Conservation (phyloP, 1,140 invertebrate genomes). For the Drosophila baimaii region DNA sequence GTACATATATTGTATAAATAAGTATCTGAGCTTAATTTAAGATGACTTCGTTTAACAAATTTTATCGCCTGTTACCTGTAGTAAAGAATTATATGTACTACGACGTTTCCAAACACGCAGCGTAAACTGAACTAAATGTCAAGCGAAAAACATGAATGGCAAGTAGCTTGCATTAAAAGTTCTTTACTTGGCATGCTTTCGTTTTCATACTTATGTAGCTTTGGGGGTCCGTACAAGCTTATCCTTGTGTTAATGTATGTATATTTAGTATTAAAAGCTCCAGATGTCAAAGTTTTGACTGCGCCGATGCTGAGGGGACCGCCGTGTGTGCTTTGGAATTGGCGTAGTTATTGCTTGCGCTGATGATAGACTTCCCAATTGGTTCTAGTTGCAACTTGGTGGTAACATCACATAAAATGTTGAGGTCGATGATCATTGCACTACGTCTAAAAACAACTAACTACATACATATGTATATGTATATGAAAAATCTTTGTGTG, state of each 20-base stretch:
- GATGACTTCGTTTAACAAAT: neutral
- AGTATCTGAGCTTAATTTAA: neutral
- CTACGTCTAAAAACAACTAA: no score
- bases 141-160: slow-evolving; percentile 2
- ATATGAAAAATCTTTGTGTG: neutral
- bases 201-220: neutral
- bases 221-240: neutral
- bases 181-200: neutral
- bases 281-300: neutral
- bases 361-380: neutral
- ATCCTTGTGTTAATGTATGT: neutral
- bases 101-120: slow-evolving; percentile 10
- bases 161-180: slow-evolving; percentile 1
- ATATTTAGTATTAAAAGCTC: slow-evolving; percentile 2
- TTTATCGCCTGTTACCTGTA: slow-evolving; percentile 3
- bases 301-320: neutral
- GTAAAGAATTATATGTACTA: neutral
- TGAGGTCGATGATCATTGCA: neutral
- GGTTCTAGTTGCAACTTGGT: slow-evolving; percentile 1
- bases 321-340: neutral
- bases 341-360: neutral
- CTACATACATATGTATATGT: neutral
- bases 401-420: neutral
- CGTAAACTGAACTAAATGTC: slow-evolving; percentile 15
- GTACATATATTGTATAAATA: neutral